Evolutionary conservation across 2,797 vertebrate genomes (phyloP), one percentile per base, ranked within the genome.

Genomic region (Microtus obscurus): DNA sequence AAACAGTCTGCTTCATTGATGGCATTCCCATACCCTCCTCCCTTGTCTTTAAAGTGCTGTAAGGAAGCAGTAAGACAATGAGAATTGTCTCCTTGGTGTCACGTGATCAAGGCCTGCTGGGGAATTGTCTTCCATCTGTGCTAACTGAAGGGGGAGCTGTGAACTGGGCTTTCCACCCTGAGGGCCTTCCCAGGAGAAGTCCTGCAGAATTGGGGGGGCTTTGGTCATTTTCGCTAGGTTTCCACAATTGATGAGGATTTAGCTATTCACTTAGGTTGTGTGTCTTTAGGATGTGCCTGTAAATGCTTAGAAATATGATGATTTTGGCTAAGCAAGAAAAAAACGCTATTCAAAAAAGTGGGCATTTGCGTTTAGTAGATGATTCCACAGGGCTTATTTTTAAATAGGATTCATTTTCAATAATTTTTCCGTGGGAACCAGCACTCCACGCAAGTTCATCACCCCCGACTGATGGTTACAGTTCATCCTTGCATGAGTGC

Each of bases 311-410:
- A 91, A 95, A 93, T 95, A 1, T 71, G n/a, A 61, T 61, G 74
- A n/a, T 37, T 87, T 86, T 86, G 73, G 61, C 21, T 65, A 87
- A 89, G 37, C 43, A 85, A 61, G 59, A 74, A 87, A 87, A 87
- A 80, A 79, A 65, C 6, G 5, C 31, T 61, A 89, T 76, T 61
- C 48, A 11, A 73, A 73, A 87, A 61, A 56, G 40, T 11, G 3
- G 19, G 16, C 37, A 65, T 96, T 95, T 96, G 29, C 40, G 40
- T 96, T 92, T 96, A 83, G 27, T 5, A 7, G 34, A 21, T 82
- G 27, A 76, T 37, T 77, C 78, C 43, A 56, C 76, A 16, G 17
- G 67, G 45, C 6, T 34, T 82, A 45, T n/a, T 80, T 94, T 93
- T 56, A 80, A 71, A 53, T 76, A 83, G 40, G 29, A 13, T 81